Evolutionary conservation across 2,888 invertebrate species (phyloP).

Genomic region (Epinotia brunnichana): DNA sequence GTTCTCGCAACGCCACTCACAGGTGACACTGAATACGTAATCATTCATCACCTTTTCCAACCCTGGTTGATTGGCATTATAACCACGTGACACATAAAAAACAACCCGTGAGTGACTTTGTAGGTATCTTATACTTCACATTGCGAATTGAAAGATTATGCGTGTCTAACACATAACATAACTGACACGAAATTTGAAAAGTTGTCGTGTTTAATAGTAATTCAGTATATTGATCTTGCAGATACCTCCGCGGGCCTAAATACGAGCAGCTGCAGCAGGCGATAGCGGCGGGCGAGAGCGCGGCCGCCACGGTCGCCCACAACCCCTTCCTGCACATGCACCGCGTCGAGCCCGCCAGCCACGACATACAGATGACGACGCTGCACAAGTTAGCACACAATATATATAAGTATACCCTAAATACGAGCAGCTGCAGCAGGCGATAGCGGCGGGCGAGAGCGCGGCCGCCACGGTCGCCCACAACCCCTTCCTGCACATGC

Average conservation of each 20-base stretch:
- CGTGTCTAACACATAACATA: conserved; percentile 63
- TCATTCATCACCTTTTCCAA: no score
- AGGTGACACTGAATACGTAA: conserved; percentile 70
- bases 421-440: no score
- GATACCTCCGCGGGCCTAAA: conserved; percentile 94
- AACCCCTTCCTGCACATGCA: conserved; percentile 84
- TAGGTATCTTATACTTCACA: no score
- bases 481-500: no score
- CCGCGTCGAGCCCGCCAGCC: conserved; percentile 66
- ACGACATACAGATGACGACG: conserved; percentile 73
- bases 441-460: no score
- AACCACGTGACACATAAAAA: no score
- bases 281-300: conserved; percentile 91
- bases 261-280: conserved; percentile 94
- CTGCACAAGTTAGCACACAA: conserved; percentile 52
- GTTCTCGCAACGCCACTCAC: conserved; percentile 92
- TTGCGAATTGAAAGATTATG: no score
- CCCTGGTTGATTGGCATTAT: no score
- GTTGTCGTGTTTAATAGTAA: neutral
- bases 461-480: no score
- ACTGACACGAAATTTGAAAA: neutral
- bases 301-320: conserved; percentile 83
- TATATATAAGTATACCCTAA: no score
- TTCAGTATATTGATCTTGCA: conserved; percentile 48
- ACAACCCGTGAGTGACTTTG: no score